A percentile compares a stretch with the other conserved stretches of the same genome.
Conservation (phyloP, 2,113 vertebrate genomes). For the Phrynosoma blainvillii region DNA sequence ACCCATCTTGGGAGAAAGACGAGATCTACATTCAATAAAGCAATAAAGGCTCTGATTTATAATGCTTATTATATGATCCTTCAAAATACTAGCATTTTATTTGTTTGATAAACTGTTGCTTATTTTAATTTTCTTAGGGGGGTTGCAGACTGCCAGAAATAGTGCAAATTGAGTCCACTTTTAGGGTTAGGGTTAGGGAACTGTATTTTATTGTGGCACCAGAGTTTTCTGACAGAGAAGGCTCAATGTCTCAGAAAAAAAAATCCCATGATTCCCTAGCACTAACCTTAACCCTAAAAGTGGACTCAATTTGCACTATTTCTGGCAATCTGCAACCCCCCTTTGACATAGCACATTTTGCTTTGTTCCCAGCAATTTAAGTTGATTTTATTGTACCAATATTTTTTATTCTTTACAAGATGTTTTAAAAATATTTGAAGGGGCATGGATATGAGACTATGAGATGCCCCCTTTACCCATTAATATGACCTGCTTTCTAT, state of each 20-base stretch:
- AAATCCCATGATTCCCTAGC: too few species aligned
- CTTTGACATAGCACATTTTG: neutral
- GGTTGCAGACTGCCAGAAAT: too few species aligned
- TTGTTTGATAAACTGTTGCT: neutral
- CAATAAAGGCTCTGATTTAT: slow-evolving; percentile 43
- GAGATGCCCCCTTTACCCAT: neutral
- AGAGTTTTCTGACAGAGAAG: too few species aligned
- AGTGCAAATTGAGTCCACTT: too few species aligned
- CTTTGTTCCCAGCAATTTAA: neutral
- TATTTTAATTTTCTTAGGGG: neutral
- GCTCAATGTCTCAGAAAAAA: too few species aligned
- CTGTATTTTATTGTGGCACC: too few species aligned
- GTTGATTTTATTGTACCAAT: neutral
- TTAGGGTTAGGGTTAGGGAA: too few species aligned
- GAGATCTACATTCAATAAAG: too few species aligned
- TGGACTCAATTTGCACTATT: too few species aligned
- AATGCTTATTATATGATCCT: slow-evolving; percentile 37
- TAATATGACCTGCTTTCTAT: neutral
- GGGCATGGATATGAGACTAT: neutral
- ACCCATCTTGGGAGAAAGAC: too few species aligned
- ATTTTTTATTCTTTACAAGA: neutral
- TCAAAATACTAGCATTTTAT: neutral
- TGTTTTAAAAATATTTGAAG: slow-evolving; percentile 4
- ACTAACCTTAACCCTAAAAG: too few species aligned
- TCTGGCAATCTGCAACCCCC: too few species aligned